Evolutionary conservation across 2,888 invertebrate genomes (phyloP), one percentile per base, ranked within the genome.

Genomic region (Athalia rosae): DNA sequence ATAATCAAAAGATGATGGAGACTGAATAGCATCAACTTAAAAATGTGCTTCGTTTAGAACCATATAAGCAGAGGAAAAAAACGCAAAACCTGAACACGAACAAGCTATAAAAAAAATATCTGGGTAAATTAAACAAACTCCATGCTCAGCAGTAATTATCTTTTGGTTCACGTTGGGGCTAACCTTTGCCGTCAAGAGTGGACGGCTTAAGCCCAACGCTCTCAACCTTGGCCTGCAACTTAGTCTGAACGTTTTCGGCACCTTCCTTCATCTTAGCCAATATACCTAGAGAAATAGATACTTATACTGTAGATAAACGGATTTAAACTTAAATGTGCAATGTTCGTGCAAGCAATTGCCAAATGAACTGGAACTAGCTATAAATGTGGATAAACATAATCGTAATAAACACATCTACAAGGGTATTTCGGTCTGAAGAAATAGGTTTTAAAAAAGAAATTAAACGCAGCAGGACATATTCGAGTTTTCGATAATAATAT

Each of bases 191-290:
- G 81, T 90, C 90, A 79, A 89, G 85, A 83, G 84, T 85, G 81
- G 88, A 86, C 84, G 90, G 90, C 86, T 91, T 91, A 84, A 92
- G 90, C 80, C 92, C 92, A 84, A 93, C 93, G 87, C 95, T 96
- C 85, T 98, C 98, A 11, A 97, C 97, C 89, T 96, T 98, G 0
- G 97, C 97, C 91, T 98, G 98, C 79, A 98, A 93, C 90, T 97
- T 97, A 78, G 96, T 97, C 86, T 97, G 97, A 84, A 98, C 95
- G 82, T 94, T 97, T 90, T 98, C 98, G 0, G 98, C 98, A 69
- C 98, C 97, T 89, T 98, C 98, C 92, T 98, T 98, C 93, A 98
- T 96, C 91, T 98, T 98, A 77, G 97, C 96, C 85, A 99, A 92
- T 87, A 98, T 95, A 89, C 97, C 97, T 95, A 90, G 47, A 88